Conservation (phyloP, 2,888 invertebrate genomes). For the Argyra leucocephala region DNA sequence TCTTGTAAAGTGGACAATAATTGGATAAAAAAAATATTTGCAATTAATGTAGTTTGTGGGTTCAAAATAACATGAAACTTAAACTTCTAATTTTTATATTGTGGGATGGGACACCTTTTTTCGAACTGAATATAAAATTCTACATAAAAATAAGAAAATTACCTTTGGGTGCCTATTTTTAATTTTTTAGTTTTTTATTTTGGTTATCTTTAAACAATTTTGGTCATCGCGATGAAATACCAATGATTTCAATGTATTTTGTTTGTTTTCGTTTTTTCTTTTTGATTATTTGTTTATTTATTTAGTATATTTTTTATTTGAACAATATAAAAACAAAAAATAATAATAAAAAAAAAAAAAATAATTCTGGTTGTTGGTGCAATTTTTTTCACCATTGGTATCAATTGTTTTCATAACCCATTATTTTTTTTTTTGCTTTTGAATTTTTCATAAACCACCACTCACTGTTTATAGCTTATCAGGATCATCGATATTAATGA, state of each 20-base stretch:
- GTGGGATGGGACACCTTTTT: no score
- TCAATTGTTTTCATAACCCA: not conserved
- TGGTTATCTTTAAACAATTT: not conserved
- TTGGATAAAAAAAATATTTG: no score
- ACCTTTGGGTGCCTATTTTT: no score
- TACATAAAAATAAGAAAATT: no score
- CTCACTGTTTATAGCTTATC: not conserved
- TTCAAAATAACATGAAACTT: no score
- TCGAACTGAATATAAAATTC: no score
- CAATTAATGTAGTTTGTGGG: no score
- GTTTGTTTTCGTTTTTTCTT: not conserved
- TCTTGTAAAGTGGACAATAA: no score
- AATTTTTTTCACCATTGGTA: not conserved
- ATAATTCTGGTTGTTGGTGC: not conserved
- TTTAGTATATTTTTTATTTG: not conserved
- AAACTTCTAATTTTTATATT: no score
- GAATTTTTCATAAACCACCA: not conserved
- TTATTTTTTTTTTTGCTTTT: not conserved
- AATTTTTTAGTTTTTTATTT: no score
- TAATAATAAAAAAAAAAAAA: not conserved
- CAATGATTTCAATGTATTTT: not conserved
- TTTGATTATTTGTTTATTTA: not conserved
- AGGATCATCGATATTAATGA: constrained; percentile 4
- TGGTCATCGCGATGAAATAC: not conserved
- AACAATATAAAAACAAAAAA: not conserved